These are phyloP conservation scores for Cerastis leucographa DNA, from an alignment of 2,888 invertebrate species.

Conservation along the genomic window DNA sequence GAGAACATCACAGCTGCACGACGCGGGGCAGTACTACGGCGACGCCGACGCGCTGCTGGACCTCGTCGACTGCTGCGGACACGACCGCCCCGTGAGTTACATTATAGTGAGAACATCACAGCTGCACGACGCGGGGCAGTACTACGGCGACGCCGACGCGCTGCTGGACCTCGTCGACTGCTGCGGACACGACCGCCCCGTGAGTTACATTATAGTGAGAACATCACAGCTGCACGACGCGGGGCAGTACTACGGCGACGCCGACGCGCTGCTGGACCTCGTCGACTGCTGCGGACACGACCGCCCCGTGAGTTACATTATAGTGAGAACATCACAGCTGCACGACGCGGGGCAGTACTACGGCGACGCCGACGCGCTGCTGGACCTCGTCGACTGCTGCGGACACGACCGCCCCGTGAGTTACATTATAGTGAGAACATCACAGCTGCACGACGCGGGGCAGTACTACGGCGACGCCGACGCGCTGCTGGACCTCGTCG, in stretches of 20 bases:
- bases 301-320: conserved; percentile 90
- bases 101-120: conserved; percentile 68
- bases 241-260: conserved; percentile 93
- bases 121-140: conserved; percentile 93
- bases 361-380: conserved; percentile 94
- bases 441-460: conserved; percentile 93
- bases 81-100: conserved; percentile 92
- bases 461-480: conserved; percentile 93
- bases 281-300: conserved; percentile 94
- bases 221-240: conserved; percentile 92
- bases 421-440: not conserved
- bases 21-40: conserved; percentile 93
- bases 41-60: conserved; percentile 94
- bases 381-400: conserved; percentile 95
- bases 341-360: conserved; percentile 93
- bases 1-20: conserved; percentile 90
- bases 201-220: conserved; percentile 65
- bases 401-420: conserved; percentile 93
- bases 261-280: conserved; percentile 94
- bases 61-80: conserved; percentile 95
- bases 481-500: conserved; percentile 95
- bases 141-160: conserved; percentile 93
- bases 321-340: conserved; percentile 83
- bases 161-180: conserved; percentile 96
- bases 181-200: conserved; percentile 94